These are phyloP conservation scores for Blastobasis lacticolella DNA, from an alignment of 2,888 invertebrate species.

Conservation along the genomic window DNA sequence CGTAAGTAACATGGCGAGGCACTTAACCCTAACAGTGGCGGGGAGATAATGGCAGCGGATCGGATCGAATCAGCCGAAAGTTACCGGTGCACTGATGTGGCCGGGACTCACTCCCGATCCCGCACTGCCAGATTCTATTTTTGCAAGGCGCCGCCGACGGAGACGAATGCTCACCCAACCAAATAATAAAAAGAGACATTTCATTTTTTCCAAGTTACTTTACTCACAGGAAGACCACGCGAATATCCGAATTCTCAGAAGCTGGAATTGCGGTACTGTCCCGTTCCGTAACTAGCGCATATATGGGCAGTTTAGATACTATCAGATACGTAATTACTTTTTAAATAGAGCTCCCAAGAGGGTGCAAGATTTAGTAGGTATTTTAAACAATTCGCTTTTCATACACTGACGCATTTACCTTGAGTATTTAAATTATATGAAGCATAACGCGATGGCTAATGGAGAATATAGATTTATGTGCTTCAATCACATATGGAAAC, in stretches of 20 bases:
- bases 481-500: constrained; percentile 30
- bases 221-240: too few species aligned
- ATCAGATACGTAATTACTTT: too few species aligned
- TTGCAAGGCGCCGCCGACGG: constrained; percentile 66
- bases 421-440: constrained; percentile 15
- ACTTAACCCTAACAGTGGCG: constrained; percentile 6
- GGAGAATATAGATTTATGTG: constrained; percentile 45
- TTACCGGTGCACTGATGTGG: constrained; percentile 54
- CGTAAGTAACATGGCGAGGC: background rate
- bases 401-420: constrained; percentile 14
- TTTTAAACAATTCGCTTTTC: constrained; percentile 2
- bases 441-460: constrained; percentile 40
- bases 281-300: too few species aligned
- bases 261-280: too few species aligned
- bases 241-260: too few species aligned
- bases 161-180: constrained; percentile 56
- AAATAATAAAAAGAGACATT: constrained; percentile 42
- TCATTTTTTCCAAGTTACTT: background rate
- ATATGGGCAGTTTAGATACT: too few species aligned
- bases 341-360: too few species aligned
- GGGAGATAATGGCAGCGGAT: constrained; percentile 26
- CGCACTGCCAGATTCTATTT: constrained; percentile 71
- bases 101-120: constrained; percentile 59
- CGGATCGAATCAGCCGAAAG: constrained; percentile 45
- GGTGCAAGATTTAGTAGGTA: too few species aligned